Evolutionary conservation across 23 tunicate species (phyloP).

Genomic region (Aplidium turbinatum): DNA sequence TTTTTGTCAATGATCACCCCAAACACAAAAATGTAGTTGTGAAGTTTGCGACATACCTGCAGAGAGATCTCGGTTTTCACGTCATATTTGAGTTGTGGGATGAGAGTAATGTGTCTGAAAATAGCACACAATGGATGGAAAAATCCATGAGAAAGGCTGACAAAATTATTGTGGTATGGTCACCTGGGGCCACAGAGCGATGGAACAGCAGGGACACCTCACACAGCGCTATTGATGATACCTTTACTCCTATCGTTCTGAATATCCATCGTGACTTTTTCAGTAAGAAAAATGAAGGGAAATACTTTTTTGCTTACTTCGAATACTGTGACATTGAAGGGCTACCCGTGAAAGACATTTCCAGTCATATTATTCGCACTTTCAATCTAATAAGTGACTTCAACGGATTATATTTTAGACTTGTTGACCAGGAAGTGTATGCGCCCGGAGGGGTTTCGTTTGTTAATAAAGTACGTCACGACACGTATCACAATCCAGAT

Average conservation of each 20-base stretch:
- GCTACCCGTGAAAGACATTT: neutral
- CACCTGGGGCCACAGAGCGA: constrained; percentile 28
- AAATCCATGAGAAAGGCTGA: constrained; percentile 28
- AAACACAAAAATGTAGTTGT: constrained; percentile 18
- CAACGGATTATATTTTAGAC: constrained; percentile 1
- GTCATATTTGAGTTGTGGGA: constrained; percentile 39
- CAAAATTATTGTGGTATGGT: constrained; percentile 42
- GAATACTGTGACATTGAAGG: constrained; percentile 12
- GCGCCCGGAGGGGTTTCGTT: no score
- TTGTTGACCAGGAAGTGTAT: no score
- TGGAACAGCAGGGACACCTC: no score
- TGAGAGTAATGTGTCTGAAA: neutral
- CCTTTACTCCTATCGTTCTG: constrained; percentile 26
- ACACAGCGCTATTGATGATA: no score
- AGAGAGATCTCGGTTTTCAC: constrained; percentile 3
- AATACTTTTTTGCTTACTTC: constrained; percentile 32
- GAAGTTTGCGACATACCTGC: constrained; percentile 3
- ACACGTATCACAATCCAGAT: no score
- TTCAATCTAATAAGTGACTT: constrained; percentile 12
- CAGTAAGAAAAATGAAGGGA: constrained; percentile 5
- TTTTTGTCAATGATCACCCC: constrained; percentile 22
- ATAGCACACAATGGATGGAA: constrained; percentile 25
- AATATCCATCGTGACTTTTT: constrained; percentile 22
- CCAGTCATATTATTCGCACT: neutral
- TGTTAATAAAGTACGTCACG: no score